Evolutionary conservation across 2,113 vertebrate genomes (phyloP).

Genomic region (Eretmodus cyanostictus): DNA sequence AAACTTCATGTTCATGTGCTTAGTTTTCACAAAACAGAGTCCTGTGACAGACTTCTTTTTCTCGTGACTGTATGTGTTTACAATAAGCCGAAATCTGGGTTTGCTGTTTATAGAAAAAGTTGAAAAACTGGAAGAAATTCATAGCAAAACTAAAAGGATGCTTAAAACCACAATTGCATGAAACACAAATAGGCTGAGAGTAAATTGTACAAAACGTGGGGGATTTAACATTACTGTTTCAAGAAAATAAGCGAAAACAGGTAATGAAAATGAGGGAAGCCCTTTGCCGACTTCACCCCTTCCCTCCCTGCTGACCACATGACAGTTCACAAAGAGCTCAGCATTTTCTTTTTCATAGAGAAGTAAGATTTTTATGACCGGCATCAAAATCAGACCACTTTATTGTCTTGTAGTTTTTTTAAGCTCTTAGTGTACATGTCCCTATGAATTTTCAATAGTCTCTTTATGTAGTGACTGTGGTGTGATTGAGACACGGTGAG

Average conservation of each 20-base stretch:
- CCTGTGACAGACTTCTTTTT: background rate
- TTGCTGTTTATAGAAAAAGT: background rate
- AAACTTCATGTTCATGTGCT: background rate
- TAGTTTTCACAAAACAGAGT: background rate
- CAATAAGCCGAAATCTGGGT: background rate
- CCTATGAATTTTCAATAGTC: background rate
- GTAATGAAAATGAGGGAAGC: constrained; percentile 47
- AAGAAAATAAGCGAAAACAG: background rate
- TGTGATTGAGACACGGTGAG: background rate
- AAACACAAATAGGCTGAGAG: background rate
- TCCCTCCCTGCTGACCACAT: background rate
- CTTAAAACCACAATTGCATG: background rate
- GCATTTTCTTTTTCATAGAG: constrained; percentile 1
- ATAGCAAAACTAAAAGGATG: constrained; percentile 27
- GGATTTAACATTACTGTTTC: background rate
- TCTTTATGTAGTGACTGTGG: background rate
- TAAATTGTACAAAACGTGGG: background rate
- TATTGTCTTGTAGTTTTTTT: background rate
- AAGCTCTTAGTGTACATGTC: background rate
- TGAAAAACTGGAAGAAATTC: constrained; percentile 6
- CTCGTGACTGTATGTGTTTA: background rate
- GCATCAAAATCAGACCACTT: background rate
- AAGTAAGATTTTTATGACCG: background rate
- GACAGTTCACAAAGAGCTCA: background rate
- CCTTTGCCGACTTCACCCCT: background rate